Percentiles rank a stretch among this genome's conserved stretches.
These are phyloP conservation scores for Scolopax rusticola DNA, from an alignment of 2,797 vertebrate genomes.

Conservation along the genomic window DNA sequence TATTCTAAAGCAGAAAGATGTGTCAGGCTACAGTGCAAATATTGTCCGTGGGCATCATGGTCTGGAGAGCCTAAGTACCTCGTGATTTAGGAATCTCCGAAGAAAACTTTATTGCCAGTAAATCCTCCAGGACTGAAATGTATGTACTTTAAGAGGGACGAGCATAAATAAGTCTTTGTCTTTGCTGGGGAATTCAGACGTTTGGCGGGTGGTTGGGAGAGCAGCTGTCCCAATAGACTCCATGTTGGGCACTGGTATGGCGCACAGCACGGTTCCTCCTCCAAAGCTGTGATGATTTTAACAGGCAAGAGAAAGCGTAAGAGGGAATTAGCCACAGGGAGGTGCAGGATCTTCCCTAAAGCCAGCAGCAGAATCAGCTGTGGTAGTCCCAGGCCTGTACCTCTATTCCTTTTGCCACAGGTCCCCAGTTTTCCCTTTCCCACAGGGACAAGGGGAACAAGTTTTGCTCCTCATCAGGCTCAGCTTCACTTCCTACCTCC, in stretches of 20 bases:
- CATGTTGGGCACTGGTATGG: background rate
- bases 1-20: conserved; percentile 57
- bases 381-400: background rate
- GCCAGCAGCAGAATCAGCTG: background rate
- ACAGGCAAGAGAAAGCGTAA: background rate
- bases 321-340: background rate
- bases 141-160: background rate
- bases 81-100: conserved; percentile 61
- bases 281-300: background rate
- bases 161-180: conserved; percentile 52
- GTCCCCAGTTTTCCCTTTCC: background rate
- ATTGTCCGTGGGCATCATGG: conserved; percentile 38
- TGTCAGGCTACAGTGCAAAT: conserved; percentile 62
- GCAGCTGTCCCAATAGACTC: background rate
- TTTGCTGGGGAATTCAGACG: background rate
- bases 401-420: background rate
- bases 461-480: background rate
- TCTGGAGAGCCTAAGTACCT: conserved; percentile 20
- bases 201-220: conserved; percentile 9
- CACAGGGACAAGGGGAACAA: no score
- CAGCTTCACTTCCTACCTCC: background rate
- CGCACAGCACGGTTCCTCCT: background rate
- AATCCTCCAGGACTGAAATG: conserved; percentile 51
- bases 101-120: conserved; percentile 42
- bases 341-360: background rate